These are phyloP conservation scores for Myathropa florea DNA, from an alignment of 2,888 invertebrate species.

Conservation along the genomic window DNA sequence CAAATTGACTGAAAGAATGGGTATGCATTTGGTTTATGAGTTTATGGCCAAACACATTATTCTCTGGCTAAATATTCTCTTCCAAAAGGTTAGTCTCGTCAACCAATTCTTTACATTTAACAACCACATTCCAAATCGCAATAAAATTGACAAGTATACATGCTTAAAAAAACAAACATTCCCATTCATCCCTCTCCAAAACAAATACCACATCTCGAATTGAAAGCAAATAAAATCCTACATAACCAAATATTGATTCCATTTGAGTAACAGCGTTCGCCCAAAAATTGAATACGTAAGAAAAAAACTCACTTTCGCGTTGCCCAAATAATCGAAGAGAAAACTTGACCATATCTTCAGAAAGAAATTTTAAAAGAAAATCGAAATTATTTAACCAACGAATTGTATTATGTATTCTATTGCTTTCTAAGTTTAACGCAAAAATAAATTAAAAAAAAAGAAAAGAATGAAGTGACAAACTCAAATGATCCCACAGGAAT, in stretches of 20 bases:
- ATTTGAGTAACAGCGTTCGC: neutral
- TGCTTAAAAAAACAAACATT: too few species aligned
- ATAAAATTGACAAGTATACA: neutral
- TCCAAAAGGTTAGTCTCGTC: neutral
- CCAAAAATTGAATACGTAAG: too few species aligned
- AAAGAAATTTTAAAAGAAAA: neutral
- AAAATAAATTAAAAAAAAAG: neutral
- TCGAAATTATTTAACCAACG: neutral
- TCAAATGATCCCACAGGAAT: constrained; percentile 54
- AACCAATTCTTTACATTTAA: neutral
- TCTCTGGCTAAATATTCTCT: neutral
- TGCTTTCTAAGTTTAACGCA: constrained; percentile 10
- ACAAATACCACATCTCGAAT: constrained; percentile 26
- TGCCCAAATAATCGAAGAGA: neutral
- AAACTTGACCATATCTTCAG: constrained; percentile 26
- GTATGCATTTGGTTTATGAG: neutral
- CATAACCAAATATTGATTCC: constrained; percentile 26
- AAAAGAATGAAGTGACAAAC: constrained; percentile 44
- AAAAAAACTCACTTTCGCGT: neutral
- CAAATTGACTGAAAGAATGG: too few species aligned
- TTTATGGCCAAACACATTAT: neutral
- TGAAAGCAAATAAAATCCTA: constrained; percentile 29
- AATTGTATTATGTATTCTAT: neutral
- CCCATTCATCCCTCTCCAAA: constrained; percentile 8
- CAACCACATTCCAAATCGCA: neutral